phyloP scores from a whole-genome alignment of 2,113 vertebrate genomes.

The Eptesicus fuscus region DNA sequence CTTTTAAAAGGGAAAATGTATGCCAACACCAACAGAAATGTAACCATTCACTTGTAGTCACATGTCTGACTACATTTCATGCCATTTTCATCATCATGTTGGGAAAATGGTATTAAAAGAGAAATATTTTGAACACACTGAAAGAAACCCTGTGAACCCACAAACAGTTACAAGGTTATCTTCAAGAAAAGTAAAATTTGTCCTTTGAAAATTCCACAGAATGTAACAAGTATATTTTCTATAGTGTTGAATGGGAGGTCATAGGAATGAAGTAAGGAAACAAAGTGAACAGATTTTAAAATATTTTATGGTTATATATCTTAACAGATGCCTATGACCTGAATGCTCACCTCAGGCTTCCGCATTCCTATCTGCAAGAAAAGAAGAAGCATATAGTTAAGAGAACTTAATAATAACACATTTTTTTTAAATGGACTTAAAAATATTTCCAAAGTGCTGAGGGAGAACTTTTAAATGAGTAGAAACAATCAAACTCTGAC shows the following conservation, averaged over 20 bases:
- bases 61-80: constrained; percentile 23
- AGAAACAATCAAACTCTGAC: constrained; percentile 30
- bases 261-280: constrained; percentile 13
- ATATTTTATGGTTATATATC: neutral
- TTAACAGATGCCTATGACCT: neutral
- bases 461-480: neutral
- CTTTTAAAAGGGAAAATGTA: constrained; percentile 59
- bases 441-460: constrained; percentile 32
- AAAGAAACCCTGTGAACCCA: constrained; percentile 54
- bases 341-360: neutral
- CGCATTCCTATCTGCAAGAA: neutral
- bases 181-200: constrained; percentile 11
- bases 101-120: constrained; percentile 58
- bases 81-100: constrained; percentile 42
- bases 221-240: neutral
- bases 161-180: constrained; percentile 37
- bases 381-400: neutral
- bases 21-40: constrained; percentile 31
- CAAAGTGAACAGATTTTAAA: constrained; percentile 24
- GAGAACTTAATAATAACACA: neutral
- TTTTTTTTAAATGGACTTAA: constrained; percentile 21
- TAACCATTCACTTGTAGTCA: constrained; percentile 34
- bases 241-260: neutral
- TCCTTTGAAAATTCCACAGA: constrained; percentile 12
- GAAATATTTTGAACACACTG: constrained; percentile 57